Evolutionary conservation across 2,113 vertebrate species (phyloP), one percentile per base, ranked within the genome.

Genomic region (Ivindomyrus marchei): DNA sequence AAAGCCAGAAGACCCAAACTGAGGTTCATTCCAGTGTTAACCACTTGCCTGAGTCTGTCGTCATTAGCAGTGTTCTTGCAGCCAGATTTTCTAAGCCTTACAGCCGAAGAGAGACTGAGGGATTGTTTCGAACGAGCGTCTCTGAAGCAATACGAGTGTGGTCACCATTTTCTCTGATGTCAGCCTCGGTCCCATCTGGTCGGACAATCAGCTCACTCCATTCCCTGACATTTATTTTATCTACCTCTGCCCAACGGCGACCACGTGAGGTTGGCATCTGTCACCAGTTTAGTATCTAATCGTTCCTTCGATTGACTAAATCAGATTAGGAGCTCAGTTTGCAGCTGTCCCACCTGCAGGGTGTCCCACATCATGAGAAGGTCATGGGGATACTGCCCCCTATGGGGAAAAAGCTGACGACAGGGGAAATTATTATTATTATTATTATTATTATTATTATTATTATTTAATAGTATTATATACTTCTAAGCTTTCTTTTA

Each of bases 241-340:
- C 89, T 90, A 86, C 89, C 89, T 90, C 89, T 87, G 58, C 84
- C 85, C 42, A 47, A 36, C 15, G 80, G 58, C n/a, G 84, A 39
- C 56, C 39, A 46, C 46, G 45, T 11, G 45, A 85, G 42, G 24
- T 47, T 45, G 19, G 39, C 83, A 85, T 45, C 83, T n/a, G 45
- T 47, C 83, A 46, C 45, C 17, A 2, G 39, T 85, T 10, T 85
- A 47, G 8, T 47, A 85, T 24, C 39, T 24, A 85, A 47, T 24
- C 39, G 47, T 46, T 45, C 45, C 83, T 85, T 46, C 19, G 24
- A 85, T 85, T 15, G 45, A 46, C 83, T 21, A n/a, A 47, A 85
- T 19, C 36, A 42, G 74, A 80, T 80, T 42, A 19, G 74, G 17
- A 4, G 74, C 62, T 70, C 62, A 70, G 62, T 70, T 31, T 31